Conservation (phyloP, 2,797 vertebrate genomes). For the Pitangus sulphuratus region DNA sequence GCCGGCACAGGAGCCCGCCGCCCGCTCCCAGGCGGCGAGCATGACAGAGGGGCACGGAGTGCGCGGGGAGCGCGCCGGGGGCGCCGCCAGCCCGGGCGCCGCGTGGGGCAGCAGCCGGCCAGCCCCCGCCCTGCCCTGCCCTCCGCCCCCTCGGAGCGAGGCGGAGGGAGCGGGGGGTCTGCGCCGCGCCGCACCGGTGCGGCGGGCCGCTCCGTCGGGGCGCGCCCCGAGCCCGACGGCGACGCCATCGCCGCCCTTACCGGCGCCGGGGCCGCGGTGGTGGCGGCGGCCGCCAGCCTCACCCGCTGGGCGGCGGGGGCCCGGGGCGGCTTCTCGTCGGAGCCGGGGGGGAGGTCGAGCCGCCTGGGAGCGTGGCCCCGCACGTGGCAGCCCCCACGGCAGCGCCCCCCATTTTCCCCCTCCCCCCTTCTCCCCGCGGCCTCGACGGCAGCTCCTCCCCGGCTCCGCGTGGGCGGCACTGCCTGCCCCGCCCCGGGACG, state of each 20-base stretch:
- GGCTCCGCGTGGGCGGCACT: neutral
- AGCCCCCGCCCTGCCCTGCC: constrained; percentile 1
- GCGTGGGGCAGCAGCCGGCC: constrained; percentile 71
- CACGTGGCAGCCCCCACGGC: neutral
- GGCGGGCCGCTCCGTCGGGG: neutral
- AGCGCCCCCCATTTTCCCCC: neutral
- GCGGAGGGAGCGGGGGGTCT: constrained; percentile 8
- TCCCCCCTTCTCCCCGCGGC: neutral
- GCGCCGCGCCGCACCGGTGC: neutral
- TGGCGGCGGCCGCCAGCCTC: constrained; percentile 7
- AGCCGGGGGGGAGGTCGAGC: neutral
- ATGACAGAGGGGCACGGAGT: constrained; percentile 72
- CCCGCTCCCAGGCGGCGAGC: constrained; percentile 60
- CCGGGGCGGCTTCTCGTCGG: neutral
- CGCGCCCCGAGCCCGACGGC: constrained; percentile 44
- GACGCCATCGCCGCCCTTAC: neutral
- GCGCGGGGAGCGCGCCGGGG: constrained; percentile 70
- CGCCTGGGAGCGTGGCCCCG: neutral
- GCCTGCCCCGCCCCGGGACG: neutral
- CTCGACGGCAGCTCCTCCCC: neutral
- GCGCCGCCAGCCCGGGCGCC: constrained; percentile 73
- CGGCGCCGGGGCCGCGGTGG: constrained; percentile 40
- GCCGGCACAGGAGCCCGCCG: constrained; percentile 4
- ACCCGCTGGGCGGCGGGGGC: neutral
- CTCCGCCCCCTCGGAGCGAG: neutral